Evolutionary conservation across 1,140 invertebrate genomes (phyloP), one percentile per base, ranked within the genome.

Genomic region (Drosophila eugracilis): DNA sequence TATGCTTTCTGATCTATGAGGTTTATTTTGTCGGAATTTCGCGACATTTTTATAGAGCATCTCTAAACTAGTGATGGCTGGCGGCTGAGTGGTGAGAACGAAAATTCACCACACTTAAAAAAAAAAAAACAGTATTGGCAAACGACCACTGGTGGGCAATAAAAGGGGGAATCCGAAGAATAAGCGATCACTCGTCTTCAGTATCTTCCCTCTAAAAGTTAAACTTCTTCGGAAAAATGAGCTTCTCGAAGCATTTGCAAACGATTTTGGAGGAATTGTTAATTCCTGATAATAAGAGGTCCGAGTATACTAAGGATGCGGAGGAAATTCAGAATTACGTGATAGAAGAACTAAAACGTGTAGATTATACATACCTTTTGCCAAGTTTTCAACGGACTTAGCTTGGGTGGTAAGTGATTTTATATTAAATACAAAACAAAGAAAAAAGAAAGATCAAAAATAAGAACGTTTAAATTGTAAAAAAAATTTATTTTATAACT

Each of bases 21-120:
- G 36, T 59, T 65, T 14, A 83, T 10, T 59, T 88, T 88, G 12
- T 71, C 78, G 0, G 83, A 81, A 30, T 32, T 58, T 45, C 52
- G 57, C 1, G 60, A 65, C 5, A 78, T 88, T 26, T 50, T 54
- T 15, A 6, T 17, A 28, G 30, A 17, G 6, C 15, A n/a, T 19
- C 15, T 37, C 34, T 37, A 22, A 15, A 4, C 4, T 5, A 59
- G 63, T 63, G 63, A 65, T 66, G 44, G 21, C 9, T 7, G 52
- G 24, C 32, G 1, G 3, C 0, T 2, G 1, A 15, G 12, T 45
- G 42, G 21, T 15, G 42, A 6, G 4, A 6, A 17, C 7, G 5
- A 14, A 1, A 28, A 17, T 32, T 48, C 24, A 45, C 24, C 48
- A 22, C 10, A 24, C 5, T 1, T 22, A 6, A 32, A 21, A 24